Conservation (phyloP, 2,113 vertebrate genomes). For the Cariama cristata region DNA sequence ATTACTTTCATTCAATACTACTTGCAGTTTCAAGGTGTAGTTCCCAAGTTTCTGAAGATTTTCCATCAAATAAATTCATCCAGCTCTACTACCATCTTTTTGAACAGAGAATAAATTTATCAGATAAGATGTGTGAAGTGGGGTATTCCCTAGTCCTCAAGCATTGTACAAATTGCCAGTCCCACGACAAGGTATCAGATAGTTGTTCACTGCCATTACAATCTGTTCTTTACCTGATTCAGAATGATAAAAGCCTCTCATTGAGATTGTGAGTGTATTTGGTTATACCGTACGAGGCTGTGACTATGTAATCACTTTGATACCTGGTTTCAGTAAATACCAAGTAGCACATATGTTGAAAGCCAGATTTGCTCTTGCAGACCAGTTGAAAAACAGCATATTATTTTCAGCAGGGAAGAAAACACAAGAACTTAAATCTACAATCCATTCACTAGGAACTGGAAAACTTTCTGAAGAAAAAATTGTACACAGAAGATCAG, state of each 20-base stretch:
- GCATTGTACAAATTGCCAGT: neutral
- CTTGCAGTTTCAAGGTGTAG: constrained; percentile 83
- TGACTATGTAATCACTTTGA: neutral
- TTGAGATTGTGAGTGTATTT: neutral
- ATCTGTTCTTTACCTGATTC: neutral
- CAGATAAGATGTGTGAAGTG: neutral
- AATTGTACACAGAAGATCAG: neutral
- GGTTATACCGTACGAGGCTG: neutral
- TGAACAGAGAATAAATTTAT: neutral
- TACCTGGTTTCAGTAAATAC: neutral
- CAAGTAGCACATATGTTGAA: neutral
- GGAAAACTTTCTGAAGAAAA: constrained; percentile 30
- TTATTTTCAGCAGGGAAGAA: neutral
- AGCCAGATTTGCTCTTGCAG: neutral
- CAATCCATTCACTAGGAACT: neutral
- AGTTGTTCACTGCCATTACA: neutral
- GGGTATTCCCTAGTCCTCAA: neutral
- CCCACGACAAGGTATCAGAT: neutral
- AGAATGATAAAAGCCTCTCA: neutral
- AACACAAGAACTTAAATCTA: neutral
- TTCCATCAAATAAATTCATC: constrained; percentile 18
- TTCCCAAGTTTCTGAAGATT: constrained; percentile 78
- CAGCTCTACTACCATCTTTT: neutral
- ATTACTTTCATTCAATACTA: constrained; percentile 79
- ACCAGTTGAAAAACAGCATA: neutral